A percentile compares a stretch with the other conserved stretches of the same genome.
phyloP scores from a whole-genome alignment of 2,888 invertebrate genomes.

The Synanthedon vespiformis region DNA sequence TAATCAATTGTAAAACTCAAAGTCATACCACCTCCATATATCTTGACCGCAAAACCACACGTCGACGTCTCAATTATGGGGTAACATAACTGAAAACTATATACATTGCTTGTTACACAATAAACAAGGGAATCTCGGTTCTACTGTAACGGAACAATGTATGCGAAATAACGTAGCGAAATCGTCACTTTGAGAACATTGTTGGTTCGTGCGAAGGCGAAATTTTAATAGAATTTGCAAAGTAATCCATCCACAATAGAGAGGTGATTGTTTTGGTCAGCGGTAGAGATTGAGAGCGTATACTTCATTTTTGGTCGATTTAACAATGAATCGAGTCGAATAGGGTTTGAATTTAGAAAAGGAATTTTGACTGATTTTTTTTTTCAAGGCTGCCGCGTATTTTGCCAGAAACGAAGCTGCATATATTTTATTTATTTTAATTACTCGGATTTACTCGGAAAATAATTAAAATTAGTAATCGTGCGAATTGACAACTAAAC shows the following conservation, averaged over 20 bases:
- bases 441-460: too few relatives aligned
- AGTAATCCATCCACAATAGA: constrained; percentile 52
- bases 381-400: too few relatives aligned
- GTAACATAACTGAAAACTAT: not conserved
- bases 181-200: not conserved
- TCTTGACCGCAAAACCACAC: constrained; percentile 38
- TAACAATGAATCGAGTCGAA: constrained; percentile 38
- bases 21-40: constrained; percentile 47
- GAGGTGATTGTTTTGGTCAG: constrained; percentile 38
- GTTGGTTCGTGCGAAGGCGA: constrained; percentile 7
- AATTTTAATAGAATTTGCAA: constrained; percentile 43
- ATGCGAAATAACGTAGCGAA: constrained; percentile 9
- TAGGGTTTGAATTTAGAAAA: constrained; percentile 1
- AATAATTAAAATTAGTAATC: too few relatives aligned
- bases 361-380: not conserved
- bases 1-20: constrained; percentile 36
- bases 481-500: too few relatives aligned
- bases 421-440: too few relatives aligned
- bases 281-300: constrained; percentile 5
- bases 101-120: not conserved
- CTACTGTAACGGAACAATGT: constrained; percentile 15
- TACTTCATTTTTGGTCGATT: constrained; percentile 13
- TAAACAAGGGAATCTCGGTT: constrained; percentile 5
- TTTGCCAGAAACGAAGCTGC: too few relatives aligned
- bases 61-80: constrained; percentile 1